Evolutionary conservation across 2,888 invertebrate genomes (phyloP).

Genomic region (Catocala nupta): DNA sequence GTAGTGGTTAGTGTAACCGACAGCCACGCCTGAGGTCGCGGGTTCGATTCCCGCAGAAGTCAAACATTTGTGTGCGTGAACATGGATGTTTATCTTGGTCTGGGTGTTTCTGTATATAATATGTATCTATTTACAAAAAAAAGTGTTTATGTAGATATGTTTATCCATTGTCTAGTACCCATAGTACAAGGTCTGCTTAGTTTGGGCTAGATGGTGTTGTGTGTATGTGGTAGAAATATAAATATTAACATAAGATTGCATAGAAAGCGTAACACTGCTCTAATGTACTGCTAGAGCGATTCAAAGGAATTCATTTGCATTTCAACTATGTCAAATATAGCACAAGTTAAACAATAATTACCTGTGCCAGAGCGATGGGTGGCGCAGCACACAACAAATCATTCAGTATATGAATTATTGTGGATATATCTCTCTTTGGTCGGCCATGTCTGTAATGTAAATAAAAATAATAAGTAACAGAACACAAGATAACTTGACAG

Average conservation of each 20-base stretch:
- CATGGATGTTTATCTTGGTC: no score
- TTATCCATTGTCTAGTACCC: no score
- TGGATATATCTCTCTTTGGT: conserved; percentile 97
- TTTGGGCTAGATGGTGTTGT: no score
- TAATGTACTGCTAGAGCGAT: neutral
- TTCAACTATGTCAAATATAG: conserved; percentile 19
- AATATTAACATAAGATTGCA: conserved; percentile 15
- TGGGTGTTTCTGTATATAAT: no score
- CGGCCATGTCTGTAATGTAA: conserved; percentile 90
- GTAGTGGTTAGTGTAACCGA: no score
- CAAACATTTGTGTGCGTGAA: no score
- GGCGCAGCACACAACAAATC: conserved; percentile 96
- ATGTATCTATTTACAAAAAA: no score
- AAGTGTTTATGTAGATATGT: no score
- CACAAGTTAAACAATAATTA: conserved; percentile 50
- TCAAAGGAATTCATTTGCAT: conserved; percentile 8
- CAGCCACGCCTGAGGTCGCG: no score
- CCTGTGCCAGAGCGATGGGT: conserved; percentile 87
- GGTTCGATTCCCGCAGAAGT: no score
- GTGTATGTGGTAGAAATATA: no score
- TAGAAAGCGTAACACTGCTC: conserved; percentile 18
- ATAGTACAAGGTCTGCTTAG: no score
- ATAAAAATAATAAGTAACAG: conserved; percentile 28
- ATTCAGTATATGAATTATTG: conserved; percentile 98
- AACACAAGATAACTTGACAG: conserved; percentile 30